Conservation (phyloP, 2,888 invertebrate species). For the Eurois occulta region DNA sequence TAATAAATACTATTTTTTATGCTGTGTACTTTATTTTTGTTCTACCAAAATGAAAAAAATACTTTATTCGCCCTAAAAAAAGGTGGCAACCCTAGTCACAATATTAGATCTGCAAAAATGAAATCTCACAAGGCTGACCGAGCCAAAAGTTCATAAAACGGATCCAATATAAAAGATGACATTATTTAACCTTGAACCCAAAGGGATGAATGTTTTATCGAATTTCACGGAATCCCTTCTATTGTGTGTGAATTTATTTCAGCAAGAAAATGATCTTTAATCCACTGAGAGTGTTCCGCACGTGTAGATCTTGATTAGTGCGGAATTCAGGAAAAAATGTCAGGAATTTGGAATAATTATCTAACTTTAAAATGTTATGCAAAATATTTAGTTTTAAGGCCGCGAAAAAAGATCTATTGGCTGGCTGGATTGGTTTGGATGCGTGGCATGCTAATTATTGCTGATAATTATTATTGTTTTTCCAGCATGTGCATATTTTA, state of each 20-base stretch:
- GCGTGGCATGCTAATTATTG: too few species aligned
- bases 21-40: too few species aligned
- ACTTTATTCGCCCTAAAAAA: too few species aligned
- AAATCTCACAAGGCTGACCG: conserved; percentile 20
- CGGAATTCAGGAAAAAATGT: not conserved
- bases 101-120: conserved; percentile 23
- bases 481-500: too few species aligned
- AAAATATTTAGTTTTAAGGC: too few species aligned
- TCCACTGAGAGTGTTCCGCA: not conserved
- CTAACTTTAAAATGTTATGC: too few species aligned
- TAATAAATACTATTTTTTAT: too few species aligned
- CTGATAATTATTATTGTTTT: too few species aligned
- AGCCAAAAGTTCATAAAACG: conserved; percentile 22
- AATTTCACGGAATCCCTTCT: conserved; percentile 17
- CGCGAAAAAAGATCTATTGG: too few species aligned
- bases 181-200: conserved; percentile 31
- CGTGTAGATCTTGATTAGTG: not conserved
- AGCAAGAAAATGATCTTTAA: not conserved
- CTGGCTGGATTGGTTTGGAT: too few species aligned
- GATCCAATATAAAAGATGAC: conserved; percentile 41
- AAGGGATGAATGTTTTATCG: conserved; percentile 34
- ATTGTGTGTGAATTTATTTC: conserved; percentile 28
- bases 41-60: too few species aligned
- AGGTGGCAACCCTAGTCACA: too few species aligned
- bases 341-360: not conserved